A percentile compares a stretch with the other conserved stretches of the same genome.
Conservation (phyloP, 1,140 invertebrate genomes). For the Drosophila carrolli region DNA sequence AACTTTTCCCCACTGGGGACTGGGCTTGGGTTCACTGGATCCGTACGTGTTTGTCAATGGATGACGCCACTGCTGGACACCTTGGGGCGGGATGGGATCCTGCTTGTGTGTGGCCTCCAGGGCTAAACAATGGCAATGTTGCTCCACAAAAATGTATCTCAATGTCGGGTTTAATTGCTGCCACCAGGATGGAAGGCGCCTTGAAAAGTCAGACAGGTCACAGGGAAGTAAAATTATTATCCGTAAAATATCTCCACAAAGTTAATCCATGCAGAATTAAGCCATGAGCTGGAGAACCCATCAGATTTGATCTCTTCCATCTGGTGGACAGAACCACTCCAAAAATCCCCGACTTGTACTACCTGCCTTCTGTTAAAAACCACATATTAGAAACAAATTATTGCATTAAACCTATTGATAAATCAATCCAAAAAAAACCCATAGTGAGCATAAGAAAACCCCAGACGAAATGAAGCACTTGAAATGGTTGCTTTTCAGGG, state of each 20-base stretch:
- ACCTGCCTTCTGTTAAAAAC: slow-evolving; percentile 55
- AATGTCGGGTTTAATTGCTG: slow-evolving; percentile 48
- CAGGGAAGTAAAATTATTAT: slow-evolving; percentile 5
- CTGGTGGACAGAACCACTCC: slow-evolving; percentile 27
- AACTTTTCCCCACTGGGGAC: slow-evolving; percentile 19
- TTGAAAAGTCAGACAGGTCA: slow-evolving; percentile 23
- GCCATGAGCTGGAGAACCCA: slow-evolving; percentile 29
- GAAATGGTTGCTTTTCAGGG: slow-evolving; percentile 53
- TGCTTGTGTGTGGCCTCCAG: slow-evolving; percentile 40
- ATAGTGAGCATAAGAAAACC: slow-evolving; percentile 37
- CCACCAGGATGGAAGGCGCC: slow-evolving; percentile 28
- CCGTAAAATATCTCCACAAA: slow-evolving; percentile 6
- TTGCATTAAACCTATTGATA: slow-evolving; percentile 50
- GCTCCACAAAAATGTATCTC: slow-evolving; percentile 42
- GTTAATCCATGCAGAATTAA: slow-evolving; percentile 30
- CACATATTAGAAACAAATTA: slow-evolving; percentile 69
- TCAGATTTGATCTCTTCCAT: slow-evolving; percentile 24
- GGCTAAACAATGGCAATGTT: slow-evolving; percentile 43
- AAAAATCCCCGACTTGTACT: slow-evolving; percentile 15
- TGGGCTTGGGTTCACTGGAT: slow-evolving; percentile 8
- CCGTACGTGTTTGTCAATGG: slow-evolving; percentile 59
- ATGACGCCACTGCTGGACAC: slow-evolving; percentile 72
- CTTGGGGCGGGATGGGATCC: slow-evolving; percentile 45
- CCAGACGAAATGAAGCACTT: slow-evolving; percentile 42
- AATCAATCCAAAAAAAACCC: slow-evolving; percentile 34